Evolutionary conservation across 2,888 invertebrate genomes (phyloP), one percentile per base, ranked within the genome.

Genomic region (Plemyria rubiginata): DNA sequence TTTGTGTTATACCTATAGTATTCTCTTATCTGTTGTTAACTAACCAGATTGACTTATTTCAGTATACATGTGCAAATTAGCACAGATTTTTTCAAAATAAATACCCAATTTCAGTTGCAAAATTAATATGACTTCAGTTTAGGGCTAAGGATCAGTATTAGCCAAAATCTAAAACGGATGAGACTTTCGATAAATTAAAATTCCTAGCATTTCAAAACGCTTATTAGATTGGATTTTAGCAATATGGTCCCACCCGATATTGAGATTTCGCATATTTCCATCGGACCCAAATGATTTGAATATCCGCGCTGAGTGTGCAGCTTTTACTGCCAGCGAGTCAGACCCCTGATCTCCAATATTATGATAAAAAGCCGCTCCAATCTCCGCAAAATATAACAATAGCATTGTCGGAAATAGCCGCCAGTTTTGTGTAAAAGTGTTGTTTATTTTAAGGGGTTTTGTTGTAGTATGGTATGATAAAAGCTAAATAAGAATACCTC

Each of bases 361-460:
- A 83, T 84, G 80, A 81, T 81, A 82, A 84, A 78, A 76, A 75
- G 74, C 73, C 75, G 74, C 77, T 77, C 72, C 76, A 72, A 77
- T 76, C 74, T 76, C 73, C 65, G 61, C 68, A 62, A 71, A 74
- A 78, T 78, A 43, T 54, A 60, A 75, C 70, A 74, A 75, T 75
- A 75, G 72, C 72, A 76, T 71, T 73, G 69, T 69, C 52, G 57
- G 57, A 29, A 67, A 57, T 62, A 53, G 29, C 54, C 51, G 43
- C 53, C 41, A 54, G 48, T 66, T 70, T 63, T 60, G 54, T 64
- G 32, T 32, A 49, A 43, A 50, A 45, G 40, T 54, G 54, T 16
- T 45, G 45, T 36, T 50, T 60, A 48, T 60, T 60, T 56, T 60
- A 28, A 12, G 40, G n/a, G 36, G 53, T 22, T 53, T 50, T 40